Base-by-base conservation (phyloP, 2,888 invertebrate species). In the Glyphotaelius pellucidus region DNA sequence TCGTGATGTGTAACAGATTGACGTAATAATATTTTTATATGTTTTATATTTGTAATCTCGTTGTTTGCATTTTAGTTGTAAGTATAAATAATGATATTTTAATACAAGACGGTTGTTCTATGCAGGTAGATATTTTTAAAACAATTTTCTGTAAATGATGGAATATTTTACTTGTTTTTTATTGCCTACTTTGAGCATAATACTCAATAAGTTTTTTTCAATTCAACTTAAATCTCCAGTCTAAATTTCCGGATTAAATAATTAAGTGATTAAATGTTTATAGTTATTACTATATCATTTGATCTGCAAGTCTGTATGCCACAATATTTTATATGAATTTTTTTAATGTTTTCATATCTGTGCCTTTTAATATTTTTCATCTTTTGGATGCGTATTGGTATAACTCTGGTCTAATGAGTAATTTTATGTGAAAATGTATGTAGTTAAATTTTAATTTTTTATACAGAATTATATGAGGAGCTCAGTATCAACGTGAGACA, bases 11-110 rank as follows among this genome's bases (percentile, higher is more conserved):
- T 15, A 81, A 32, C 32, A 31, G 81, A 32, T 81, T 31, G 32
- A 81, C 32, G 30, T 42, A 86, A 86, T 42, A 35, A 83, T 86
- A 86, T 42, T 86, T 86, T 85, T 85, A n/a, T 85, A 42, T 86
- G 35, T 86, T 84, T 84, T 38, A 84, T 84, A 47, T 30, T 30
- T 86, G 47, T 47, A 86, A 86, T 86, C 85, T 47, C 85, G 42
- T 42, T 42, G 42, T 86, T 30, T 47, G 47, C 85, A 86, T 86
- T 86, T 86, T 86, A 86, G 15, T 86, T 30, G n/a, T 86, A 86
- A 86, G 85, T 86, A 86, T 30, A 86, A 35, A 83, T n/a, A n/a
- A n/a, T 83, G 32, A 83, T 83, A 83, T 83, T 83, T 83, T 35
- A 83, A 83, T 83, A 35, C 38, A 67, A 67, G 25, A 67, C 67